Percentiles rank a stretch among this genome's conserved stretches.
Conservation (phyloP, 2,797 vertebrate species). For the Dicrostonyx torquatus region DNA sequence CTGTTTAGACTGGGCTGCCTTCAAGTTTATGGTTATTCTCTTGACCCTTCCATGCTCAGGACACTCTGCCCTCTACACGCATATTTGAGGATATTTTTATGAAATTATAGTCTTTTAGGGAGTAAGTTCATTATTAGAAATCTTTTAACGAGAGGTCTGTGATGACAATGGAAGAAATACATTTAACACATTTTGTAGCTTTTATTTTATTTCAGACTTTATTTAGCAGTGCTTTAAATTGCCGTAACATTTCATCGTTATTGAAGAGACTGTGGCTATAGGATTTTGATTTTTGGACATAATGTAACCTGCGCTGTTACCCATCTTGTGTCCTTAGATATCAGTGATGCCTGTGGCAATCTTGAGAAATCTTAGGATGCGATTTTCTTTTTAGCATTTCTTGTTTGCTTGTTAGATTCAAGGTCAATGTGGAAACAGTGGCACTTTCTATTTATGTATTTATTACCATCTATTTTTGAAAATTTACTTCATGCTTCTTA, state of each 20-base stretch:
- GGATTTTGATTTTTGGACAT: constrained; percentile 47
- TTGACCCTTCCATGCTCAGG: background rate
- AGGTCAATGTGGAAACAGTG: constrained; percentile 39
- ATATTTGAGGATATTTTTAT: constrained; percentile 33
- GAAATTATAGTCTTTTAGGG: constrained; percentile 17
- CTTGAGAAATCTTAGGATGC: constrained; percentile 8
- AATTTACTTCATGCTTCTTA: constrained; percentile 22
- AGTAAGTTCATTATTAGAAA: constrained; percentile 22
- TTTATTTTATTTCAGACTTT: constrained; percentile 47
- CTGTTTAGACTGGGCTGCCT: background rate
- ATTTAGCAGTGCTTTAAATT: constrained; percentile 52
- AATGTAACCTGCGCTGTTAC: background rate
- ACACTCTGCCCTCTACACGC: background rate
- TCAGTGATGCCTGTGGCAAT: background rate
- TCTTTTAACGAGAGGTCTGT: background rate
- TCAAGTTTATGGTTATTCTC: background rate
- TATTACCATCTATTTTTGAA: constrained; percentile 45
- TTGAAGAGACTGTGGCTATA: constrained; percentile 37
- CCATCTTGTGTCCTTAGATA: background rate
- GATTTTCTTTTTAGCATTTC: background rate
- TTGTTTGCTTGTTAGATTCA: constrained; percentile 24
- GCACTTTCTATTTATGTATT: constrained; percentile 62
- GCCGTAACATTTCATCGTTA: background rate
- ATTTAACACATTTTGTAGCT: constrained; percentile 6
- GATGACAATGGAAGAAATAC: background rate